Percentiles rank a stretch among this genome's conserved stretches.
phyloP scores from a whole-genome alignment of 2,797 vertebrate species.

The Syncerus caffer region DNA sequence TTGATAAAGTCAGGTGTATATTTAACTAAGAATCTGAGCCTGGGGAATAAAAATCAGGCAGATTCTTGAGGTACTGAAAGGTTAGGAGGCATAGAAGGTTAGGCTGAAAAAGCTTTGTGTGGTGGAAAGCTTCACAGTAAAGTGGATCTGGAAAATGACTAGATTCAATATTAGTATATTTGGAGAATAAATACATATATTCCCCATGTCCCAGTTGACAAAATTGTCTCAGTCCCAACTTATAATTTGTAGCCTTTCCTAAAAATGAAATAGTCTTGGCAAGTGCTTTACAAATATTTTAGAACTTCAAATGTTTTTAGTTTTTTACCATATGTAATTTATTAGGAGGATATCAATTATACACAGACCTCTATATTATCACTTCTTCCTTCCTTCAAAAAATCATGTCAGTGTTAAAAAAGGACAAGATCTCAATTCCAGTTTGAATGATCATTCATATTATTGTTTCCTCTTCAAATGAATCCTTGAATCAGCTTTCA shows the following conservation, averaged over 20 bases:
- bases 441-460: background rate
- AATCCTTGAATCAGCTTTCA: background rate
- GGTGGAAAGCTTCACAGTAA: background rate
- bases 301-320: background rate
- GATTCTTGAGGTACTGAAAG: background rate
- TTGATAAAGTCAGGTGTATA: background rate
- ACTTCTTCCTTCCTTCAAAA: background rate
- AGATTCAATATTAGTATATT: background rate
- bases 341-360: background rate
- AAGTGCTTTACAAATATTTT: background rate
- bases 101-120: background rate
- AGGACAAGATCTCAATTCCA: background rate
- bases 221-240: background rate
- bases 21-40: background rate
- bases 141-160: background rate
- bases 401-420: background rate
- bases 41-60: background rate
- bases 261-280: conserved; percentile 6
- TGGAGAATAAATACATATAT: background rate
- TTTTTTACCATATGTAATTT: background rate
- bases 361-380: background rate
- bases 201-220: background rate
- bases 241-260: background rate
- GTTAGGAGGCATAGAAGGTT: background rate
- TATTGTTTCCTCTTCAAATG: background rate